Base-by-base conservation (phyloP, 2,888 invertebrate genomes). In the Mythimna loreyi region DNA sequence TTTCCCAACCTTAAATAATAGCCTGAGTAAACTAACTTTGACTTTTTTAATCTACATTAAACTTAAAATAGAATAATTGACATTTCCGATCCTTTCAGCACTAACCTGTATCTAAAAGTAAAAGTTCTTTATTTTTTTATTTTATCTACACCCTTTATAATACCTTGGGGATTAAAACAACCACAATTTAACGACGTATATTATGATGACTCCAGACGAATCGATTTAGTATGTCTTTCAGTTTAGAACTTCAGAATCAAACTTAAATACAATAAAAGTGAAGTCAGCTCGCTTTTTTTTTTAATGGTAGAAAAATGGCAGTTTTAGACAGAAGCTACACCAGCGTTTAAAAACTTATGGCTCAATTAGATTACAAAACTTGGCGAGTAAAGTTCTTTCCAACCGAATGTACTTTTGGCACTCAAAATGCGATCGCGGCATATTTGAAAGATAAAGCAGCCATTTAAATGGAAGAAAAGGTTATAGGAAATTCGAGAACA, bases 361-460 rank as follows among this genome's bases (percentile, higher is more conserved):
- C 56, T 60, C 72, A 52, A 76, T 76, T 73, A 76, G 70, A 76
- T 73, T 60, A 11, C 60, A 40, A 49, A 78, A 77, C 43, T 63
- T 63, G 59, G 60, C 45, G 36, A 58, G 33, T 60, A 60, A 50
- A 57, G 33, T 47, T 62, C 11, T 60, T 60, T 36, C 36, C 50
- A 16, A 45, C 43, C 19, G 21, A 69, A 50, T 36, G 50, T 69
- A 52, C 45, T 76, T 59, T 69, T 73, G 70, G 56, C 70, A 69
- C 45, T 47, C 36, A 23, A 19, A 45, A 67, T 56, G 36, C 23
- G 40, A 56, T 76, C 50, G 16, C 55, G 67, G 67, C 68, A 75
- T 25, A 33, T 67, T 57, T 45, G 8, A 49, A 36, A 60, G 43
- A 56, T 36, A 49, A 59, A 23, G 45, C 57, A 11, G 45, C n/a